Evolutionary conservation across 2,113 vertebrate genomes (phyloP).

Genomic region (Phodopus roborovskii): DNA sequence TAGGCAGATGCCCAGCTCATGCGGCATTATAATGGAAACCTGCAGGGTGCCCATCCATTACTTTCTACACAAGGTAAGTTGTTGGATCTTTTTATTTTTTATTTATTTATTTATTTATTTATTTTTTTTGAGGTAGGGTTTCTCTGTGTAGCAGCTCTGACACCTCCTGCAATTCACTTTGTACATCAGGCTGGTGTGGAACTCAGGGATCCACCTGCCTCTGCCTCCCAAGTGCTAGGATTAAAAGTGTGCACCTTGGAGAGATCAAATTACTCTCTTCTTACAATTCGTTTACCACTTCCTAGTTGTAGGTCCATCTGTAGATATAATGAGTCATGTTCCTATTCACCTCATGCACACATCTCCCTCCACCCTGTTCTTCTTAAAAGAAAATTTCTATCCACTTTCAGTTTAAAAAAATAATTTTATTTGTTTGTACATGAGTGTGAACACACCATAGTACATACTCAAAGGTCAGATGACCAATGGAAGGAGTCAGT

Average conservation of each 20-base stretch:
- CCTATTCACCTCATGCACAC: background rate
- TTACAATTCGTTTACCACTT: conserved; percentile 38
- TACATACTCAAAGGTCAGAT: background rate
- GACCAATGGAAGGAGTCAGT: no score
- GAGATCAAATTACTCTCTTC: background rate
- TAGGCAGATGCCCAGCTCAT: background rate
- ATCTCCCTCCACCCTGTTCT: background rate
- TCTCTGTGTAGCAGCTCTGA: no score
- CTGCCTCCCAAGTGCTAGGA: no score
- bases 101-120: no score
- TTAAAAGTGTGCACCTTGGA: background rate
- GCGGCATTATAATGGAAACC: background rate
- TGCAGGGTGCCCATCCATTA: background rate
- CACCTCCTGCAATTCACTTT: no score
- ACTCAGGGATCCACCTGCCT: no score
- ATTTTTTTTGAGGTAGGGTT: no score
- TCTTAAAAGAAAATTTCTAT: background rate
- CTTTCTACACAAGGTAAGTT: conserved; percentile 27
- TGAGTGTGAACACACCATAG: background rate
- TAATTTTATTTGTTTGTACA: background rate
- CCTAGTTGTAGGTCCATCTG: background rate
- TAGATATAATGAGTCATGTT: conserved; percentile 19
- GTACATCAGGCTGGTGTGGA: no score
- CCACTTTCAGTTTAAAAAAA: no score
- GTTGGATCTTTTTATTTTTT: background rate